Conservation (phyloP, 2,113 vertebrate species). For the Bombycilla garrulus region DNA sequence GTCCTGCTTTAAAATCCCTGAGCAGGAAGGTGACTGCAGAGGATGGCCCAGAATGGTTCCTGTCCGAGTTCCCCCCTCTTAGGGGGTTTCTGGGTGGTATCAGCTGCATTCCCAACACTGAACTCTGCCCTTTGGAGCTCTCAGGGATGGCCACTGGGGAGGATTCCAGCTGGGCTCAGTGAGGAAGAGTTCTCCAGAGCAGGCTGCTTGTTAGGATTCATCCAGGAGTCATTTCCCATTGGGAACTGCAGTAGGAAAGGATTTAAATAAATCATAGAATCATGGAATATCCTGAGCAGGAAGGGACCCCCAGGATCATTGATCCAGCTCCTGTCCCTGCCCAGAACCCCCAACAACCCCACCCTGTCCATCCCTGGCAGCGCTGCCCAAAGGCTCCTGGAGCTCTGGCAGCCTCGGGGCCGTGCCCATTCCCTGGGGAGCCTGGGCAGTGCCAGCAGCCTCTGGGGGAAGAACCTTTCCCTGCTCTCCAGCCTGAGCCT, state of each 20-base stretch:
- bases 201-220: not conserved
- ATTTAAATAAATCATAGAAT: not conserved
- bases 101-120: not conserved
- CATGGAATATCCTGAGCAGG: not conserved
- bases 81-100: not conserved
- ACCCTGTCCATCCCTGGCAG: not conserved
- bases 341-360: not conserved
- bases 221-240: not conserved
- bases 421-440: not conserved
- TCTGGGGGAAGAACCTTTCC: not conserved
- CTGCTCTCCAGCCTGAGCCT: not conserved
- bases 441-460: not conserved
- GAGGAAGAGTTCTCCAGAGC: not conserved
- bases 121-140: not conserved
- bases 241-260: not conserved
- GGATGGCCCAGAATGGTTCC: not conserved
- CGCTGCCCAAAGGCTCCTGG: not conserved
- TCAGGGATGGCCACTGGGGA: not conserved
- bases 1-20: not conserved
- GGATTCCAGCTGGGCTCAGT: not conserved
- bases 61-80: fast-evolving
- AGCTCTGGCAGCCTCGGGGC: not conserved
- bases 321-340: fast-evolving
- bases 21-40: not conserved
- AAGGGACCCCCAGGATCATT: not conserved